phyloP scores from a whole-genome alignment of 2,888 invertebrate species.

The Drosophila quasianomalipes region DNA sequence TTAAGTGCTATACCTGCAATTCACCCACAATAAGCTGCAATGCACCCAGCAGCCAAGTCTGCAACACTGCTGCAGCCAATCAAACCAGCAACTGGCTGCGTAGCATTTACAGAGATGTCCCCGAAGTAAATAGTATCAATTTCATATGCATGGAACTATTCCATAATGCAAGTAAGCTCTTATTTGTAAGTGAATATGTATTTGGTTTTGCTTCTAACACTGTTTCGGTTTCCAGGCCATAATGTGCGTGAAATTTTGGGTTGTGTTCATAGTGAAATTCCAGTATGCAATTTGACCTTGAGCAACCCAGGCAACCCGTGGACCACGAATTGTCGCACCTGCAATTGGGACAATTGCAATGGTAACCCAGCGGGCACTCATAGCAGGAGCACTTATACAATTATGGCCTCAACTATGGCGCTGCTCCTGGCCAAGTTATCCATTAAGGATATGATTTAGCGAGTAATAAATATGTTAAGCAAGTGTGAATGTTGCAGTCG shows the following conservation, averaged over 20 bases:
- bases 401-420: neutral
- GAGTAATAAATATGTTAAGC: neutral
- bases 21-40: conserved; percentile 19
- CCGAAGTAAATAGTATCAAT: accelerated
- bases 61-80: conserved; percentile 45
- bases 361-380: neutral
- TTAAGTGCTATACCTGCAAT: conserved; percentile 52
- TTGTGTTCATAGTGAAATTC: neutral
- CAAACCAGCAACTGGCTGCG: conserved; percentile 28
- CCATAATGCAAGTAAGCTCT: neutral
- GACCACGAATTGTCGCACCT: neutral
- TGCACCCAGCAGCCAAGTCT: conserved; percentile 18
- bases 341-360: neutral
- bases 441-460: neutral
- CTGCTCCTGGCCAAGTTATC: neutral
- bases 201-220: neutral
- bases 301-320: neutral
- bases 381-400: neutral
- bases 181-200: neutral
- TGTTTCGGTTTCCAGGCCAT: neutral
- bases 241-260: neutral
- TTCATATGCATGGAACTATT: conserved; percentile 3
- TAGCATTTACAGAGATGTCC: conserved; percentile 34
- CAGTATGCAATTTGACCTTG: neutral
- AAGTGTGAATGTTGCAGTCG: neutral